Evolutionary conservation across 2,113 vertebrate genomes (phyloP).

Genomic region (Rhea americana): DNA sequence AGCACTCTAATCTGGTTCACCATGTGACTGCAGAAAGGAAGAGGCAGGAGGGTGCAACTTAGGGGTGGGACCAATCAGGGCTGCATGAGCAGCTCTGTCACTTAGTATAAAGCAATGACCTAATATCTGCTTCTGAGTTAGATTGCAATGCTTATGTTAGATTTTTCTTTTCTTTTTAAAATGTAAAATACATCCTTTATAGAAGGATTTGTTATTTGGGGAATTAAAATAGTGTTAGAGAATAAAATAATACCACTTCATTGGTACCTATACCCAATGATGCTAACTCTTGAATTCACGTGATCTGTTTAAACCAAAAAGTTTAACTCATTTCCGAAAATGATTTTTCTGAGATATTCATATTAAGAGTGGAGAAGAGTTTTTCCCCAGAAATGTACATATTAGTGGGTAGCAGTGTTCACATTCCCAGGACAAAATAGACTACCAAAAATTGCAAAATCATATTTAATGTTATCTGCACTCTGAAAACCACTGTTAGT

Average conservation of each 20-base stretch:
- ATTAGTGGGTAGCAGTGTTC: background rate
- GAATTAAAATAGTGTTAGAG: background rate
- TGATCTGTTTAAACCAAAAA: background rate
- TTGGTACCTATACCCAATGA: background rate
- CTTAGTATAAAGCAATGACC: background rate
- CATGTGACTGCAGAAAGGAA: background rate
- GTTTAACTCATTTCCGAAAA: background rate
- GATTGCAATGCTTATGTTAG: background rate
- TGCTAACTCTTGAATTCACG: background rate
- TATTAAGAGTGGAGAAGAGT: background rate
- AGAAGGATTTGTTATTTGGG: background rate
- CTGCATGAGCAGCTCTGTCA: background rate
- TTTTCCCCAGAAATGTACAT: background rate
- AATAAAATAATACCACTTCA: background rate
- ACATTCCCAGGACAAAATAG: background rate
- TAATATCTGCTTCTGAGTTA: background rate
- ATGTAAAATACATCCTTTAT: background rate
- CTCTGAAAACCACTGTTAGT: background rate
- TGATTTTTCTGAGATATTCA: background rate
- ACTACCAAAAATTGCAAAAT: background rate
- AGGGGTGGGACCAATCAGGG: background rate
- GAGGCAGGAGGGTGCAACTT: background rate
- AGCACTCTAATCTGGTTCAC: accelerated
- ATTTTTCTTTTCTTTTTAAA: background rate
- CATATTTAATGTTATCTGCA: background rate